Conservation (phyloP, 2,113 vertebrate genomes). For the Girardinichthys multiradiatus region DNA sequence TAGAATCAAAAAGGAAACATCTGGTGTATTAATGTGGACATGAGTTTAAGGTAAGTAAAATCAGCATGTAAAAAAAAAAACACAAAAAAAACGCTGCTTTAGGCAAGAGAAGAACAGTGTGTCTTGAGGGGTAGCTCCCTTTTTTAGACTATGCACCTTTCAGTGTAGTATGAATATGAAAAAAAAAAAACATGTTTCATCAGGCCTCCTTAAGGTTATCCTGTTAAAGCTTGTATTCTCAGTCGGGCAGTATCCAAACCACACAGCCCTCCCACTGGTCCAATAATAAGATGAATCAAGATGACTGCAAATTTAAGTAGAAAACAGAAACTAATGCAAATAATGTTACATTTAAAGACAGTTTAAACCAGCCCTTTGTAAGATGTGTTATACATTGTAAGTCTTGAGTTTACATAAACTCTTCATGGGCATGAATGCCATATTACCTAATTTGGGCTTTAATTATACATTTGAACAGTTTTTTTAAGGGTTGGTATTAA, state of each 20-base stretch:
- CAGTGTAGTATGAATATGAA: background rate
- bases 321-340: no score
- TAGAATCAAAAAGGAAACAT: constrained; percentile 20
- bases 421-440: no score
- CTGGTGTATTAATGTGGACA: constrained; percentile 11
- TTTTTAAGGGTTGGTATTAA: no score
- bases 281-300: constrained; percentile 3
- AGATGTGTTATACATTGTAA: no score
- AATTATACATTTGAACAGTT: no score
- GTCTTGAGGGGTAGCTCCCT: background rate
- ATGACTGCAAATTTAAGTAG: background rate
- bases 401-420: no score
- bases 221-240: constrained; percentile 3
- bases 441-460: no score
- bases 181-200: constrained; percentile 18
- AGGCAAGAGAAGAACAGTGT: background rate
- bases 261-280: background rate
- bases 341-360: no score
- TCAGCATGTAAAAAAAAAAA: background rate
- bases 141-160: background rate
- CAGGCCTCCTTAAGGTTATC: background rate
- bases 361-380: no score
- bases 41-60: background rate
- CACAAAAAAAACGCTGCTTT: background rate
- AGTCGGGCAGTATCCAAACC: constrained; percentile 1